Evolutionary conservation across 2,113 vertebrate genomes (phyloP), one percentile per base, ranked within the genome.

Genomic region (Alces alces): DNA sequence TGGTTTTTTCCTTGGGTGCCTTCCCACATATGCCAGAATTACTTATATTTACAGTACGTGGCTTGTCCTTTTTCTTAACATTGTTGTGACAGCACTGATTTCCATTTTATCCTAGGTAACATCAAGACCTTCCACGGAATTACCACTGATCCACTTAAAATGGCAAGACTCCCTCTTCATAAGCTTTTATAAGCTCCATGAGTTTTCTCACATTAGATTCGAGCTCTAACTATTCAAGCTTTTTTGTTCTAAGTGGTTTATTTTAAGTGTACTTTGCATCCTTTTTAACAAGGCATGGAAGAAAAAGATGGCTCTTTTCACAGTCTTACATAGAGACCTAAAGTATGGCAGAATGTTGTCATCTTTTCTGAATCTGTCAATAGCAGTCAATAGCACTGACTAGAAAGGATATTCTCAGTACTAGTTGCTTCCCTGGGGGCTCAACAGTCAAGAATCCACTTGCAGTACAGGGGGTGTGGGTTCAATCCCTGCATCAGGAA

Each of bases 121-220:
- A 91, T 52, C 96, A 96, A 86, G 61, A 92, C 86, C 30, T 73
- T 76, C 82, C 23, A 82, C 39, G 33, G 98, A 80, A 70, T 96
- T 93, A 66, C 28, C 43, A 95, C 2, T 39, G 96, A 82, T 95
- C 95, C 78, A 96, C 66, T 50, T 95, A 1, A 2, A 98, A 96
- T 86, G 92, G 28, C 47, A 61, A 25, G 39, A 90, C 28, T 94
- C 52, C 79, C 93, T 98, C 95, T 95, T 96, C 93, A 93, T 92
- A 96, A 93, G 58, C 83, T 92, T 98, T 97, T 82, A 95, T 47
- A 96, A 45, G 45, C 94, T 98, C 96, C 55, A 79, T n/a, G 89
- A 61, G 73, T 97, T 98, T 97, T 94, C 90, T 96, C 86, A 96
- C 7, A 6, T 90, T 98, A 84, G 94, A 84, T 83, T 97, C 64